Conservation (phyloP, 35 echinoderm and acorn worm species). For the Eucidaris tribuloides region DNA sequence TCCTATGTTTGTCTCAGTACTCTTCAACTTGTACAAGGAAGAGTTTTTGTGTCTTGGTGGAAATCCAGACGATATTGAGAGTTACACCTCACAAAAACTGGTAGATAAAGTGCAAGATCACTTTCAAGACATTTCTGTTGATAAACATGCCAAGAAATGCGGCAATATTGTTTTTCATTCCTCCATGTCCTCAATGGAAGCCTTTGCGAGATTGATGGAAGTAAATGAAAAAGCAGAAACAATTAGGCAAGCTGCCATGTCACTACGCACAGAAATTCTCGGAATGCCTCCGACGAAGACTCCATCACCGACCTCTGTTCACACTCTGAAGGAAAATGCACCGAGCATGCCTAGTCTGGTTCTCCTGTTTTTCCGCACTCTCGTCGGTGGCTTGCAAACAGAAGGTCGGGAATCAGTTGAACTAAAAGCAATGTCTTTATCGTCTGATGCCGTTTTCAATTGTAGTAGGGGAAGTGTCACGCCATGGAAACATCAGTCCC, state of each 20-base stretch:
- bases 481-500: conserved; percentile 59
- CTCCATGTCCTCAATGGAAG: conserved; percentile 36
- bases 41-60: conserved; percentile 34
- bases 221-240: conserved; percentile 29
- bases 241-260: conserved; percentile 53
- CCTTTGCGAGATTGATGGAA: conserved; percentile 26
- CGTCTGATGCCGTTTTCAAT: conserved; percentile 55
- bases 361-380: conserved; percentile 45
- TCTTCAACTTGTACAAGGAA: conserved; percentile 42
- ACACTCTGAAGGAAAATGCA: conserved; percentile 56
- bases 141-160: conserved; percentile 47
- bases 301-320: conserved; percentile 65
- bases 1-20: conserved; percentile 13
- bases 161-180: conserved; percentile 55
- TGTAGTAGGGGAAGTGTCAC: conserved; percentile 19
- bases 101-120: conserved; percentile 38
- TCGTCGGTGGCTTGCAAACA: conserved; percentile 50
- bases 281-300: conserved; percentile 53
- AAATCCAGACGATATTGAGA: conserved; percentile 47
- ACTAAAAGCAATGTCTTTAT: conserved; percentile 32
- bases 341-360: conserved; percentile 23
- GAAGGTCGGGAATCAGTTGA: conserved; percentile 13
- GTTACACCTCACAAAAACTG: conserved; percentile 39
- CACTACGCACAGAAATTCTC: conserved; percentile 38
- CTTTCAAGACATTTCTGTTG: conserved; percentile 36